Percentiles rank a stretch among this genome's conserved stretches.
Evolutionary conservation across 2,888 invertebrate species (phyloP).

Genomic region (Tenthredo mesomela): DNA sequence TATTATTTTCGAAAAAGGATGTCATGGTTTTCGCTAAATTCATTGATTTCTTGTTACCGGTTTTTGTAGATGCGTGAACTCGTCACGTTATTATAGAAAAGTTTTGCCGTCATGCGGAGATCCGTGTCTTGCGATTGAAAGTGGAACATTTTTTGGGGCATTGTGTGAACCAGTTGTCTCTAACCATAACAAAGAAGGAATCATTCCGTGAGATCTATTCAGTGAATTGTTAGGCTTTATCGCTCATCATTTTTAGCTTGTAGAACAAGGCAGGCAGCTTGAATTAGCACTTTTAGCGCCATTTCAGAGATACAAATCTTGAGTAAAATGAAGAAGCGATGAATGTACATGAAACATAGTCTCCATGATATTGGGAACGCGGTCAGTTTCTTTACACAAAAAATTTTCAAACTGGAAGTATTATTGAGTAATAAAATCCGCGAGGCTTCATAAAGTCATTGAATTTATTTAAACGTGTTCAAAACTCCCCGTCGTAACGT

Average conservation of each 20-base stretch:
- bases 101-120: background rate
- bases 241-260: background rate
- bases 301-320: background rate
- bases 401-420: background rate
- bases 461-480: background rate
- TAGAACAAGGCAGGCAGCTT: background rate
- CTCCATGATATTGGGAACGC: background rate
- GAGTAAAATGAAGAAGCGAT: background rate
- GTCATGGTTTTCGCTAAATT: background rate
- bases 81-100: background rate
- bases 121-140: background rate
- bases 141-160: slow-evolving; percentile 43
- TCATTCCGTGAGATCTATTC: slow-evolving; percentile 19
- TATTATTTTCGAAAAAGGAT: background rate
- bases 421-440: background rate
- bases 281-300: background rate
- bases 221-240: background rate
- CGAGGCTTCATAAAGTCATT: background rate
- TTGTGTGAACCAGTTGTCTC: slow-evolving; percentile 14
- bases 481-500: background rate
- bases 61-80: background rate
- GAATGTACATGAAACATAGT: background rate
- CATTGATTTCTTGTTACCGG: background rate
- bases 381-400: background rate
- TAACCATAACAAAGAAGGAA: slow-evolving; percentile 1